Evolutionary conservation across 2,888 invertebrate genomes (phyloP).

Genomic region (Lasiommata megera): DNA sequence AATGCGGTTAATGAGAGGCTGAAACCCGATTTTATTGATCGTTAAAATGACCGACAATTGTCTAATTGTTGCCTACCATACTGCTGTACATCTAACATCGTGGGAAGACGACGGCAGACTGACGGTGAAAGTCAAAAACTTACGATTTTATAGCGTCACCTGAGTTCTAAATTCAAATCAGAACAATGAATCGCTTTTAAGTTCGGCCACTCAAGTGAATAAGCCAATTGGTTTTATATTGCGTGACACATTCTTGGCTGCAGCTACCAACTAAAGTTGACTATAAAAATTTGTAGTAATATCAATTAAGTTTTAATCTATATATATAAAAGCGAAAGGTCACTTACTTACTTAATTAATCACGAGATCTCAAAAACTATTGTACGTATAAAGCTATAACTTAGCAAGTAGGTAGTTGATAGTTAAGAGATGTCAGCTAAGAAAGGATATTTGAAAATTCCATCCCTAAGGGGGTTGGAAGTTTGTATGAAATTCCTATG

Average conservation of each 20-base stretch:
- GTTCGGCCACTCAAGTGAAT: conserved; percentile 48
- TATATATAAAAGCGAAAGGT: no score
- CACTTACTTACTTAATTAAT: no score
- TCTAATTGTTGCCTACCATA: conserved; percentile 73
- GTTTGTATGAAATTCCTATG: no score
- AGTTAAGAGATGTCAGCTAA: no score
- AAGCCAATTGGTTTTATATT: conserved; percentile 34
- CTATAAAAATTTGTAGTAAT: conserved; percentile 11
- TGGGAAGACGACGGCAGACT: conserved; percentile 69
- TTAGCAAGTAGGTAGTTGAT: no score
- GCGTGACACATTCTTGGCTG: conserved; percentile 27
- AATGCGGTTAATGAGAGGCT: conserved; percentile 79
- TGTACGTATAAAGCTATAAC: no score
- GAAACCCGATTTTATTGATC: conserved; percentile 77
- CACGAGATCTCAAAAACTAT: no score
- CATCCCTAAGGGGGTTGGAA: no score
- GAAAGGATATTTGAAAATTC: no score
- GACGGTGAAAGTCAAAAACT: conserved; percentile 71
- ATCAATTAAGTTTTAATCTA: no score
- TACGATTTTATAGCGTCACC: conserved; percentile 67
- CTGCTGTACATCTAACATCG: conserved; percentile 67
- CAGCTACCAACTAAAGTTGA: conserved; percentile 14
- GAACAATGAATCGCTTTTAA: conserved; percentile 72
- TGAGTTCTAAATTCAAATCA: conserved; percentile 62
- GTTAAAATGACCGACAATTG: conserved; percentile 79